Conservation (phyloP, 2,888 invertebrate species). For the Lasius fuliginosus region DNA sequence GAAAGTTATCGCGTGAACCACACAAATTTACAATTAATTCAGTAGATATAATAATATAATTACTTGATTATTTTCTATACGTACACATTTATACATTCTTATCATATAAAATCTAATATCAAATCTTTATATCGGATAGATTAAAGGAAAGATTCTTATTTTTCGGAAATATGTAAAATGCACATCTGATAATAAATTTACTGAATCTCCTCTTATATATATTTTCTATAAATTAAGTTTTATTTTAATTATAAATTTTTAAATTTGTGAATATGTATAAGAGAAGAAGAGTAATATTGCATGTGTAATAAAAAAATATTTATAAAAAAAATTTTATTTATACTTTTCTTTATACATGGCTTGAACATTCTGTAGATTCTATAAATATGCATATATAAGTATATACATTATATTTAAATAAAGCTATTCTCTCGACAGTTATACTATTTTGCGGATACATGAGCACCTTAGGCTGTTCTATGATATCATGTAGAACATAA, state of each 20-base stretch:
- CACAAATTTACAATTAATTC: too few relatives aligned
- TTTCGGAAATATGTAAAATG: too few relatives aligned
- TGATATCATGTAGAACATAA: conserved; percentile 12
- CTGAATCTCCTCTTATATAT: too few relatives aligned
- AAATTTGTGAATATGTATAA: background rate
- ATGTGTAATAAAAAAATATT: conserved; percentile 24
- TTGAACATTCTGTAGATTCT: conserved; percentile 47
- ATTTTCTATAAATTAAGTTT: background rate
- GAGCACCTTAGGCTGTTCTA: conserved; percentile 26
- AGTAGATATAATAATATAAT: too few relatives aligned
- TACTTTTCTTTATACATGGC: conserved; percentile 47
- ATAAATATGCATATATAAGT: conserved; percentile 48
- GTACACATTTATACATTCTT: background rate
- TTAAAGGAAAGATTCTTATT: too few relatives aligned
- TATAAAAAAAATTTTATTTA: conserved; percentile 61
- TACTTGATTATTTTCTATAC: too few relatives aligned
- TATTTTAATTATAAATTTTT: background rate
- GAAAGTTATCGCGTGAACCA: too few relatives aligned
- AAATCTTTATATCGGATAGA: too few relatives aligned
- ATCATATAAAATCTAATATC: too few relatives aligned
- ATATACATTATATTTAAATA: conserved; percentile 55
- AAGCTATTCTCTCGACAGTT: conserved; percentile 43
- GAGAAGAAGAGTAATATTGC: background rate
- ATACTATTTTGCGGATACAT: conserved; percentile 34
- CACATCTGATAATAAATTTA: background rate